These are phyloP conservation scores for Seladonia tumulorum DNA, from an alignment of 2,888 invertebrate species.

Conservation along the genomic window DNA sequence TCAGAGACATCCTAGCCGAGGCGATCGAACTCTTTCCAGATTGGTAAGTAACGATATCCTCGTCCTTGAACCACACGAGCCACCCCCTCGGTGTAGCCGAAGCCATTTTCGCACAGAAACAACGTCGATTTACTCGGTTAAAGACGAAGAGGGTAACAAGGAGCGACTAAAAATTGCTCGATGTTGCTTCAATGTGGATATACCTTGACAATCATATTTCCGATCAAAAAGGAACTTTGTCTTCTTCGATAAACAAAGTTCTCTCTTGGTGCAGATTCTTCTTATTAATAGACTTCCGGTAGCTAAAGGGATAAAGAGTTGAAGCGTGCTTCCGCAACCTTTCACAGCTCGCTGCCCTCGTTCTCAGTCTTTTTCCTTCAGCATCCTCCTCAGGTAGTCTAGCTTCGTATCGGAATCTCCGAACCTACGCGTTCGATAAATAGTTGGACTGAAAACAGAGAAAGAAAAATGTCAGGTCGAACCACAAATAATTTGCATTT, in stretches of 20 bases:
- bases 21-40: conserved; percentile 79
- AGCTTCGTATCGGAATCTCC: background rate
- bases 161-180: background rate
- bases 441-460: background rate
- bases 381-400: background rate
- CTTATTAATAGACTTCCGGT: background rate
- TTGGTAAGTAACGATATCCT: conserved; percentile 75
- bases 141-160: background rate
- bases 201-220: background rate
- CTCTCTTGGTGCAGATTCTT: background rate
- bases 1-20: conserved; percentile 81
- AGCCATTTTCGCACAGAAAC: background rate
- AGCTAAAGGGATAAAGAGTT: background rate
- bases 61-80: background rate
- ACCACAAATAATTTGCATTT: background rate
- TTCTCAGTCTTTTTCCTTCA: background rate
- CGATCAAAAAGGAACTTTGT: background rate
- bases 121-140: background rate
- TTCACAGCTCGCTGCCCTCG: background rate
- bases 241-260: background rate
- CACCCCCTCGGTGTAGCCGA: background rate
- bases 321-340: background rate
- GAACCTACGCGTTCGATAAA: background rate
- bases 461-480: background rate
- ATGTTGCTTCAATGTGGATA: background rate